Conservation (phyloP, 2,888 invertebrate species). For the Philereme transversata region DNA sequence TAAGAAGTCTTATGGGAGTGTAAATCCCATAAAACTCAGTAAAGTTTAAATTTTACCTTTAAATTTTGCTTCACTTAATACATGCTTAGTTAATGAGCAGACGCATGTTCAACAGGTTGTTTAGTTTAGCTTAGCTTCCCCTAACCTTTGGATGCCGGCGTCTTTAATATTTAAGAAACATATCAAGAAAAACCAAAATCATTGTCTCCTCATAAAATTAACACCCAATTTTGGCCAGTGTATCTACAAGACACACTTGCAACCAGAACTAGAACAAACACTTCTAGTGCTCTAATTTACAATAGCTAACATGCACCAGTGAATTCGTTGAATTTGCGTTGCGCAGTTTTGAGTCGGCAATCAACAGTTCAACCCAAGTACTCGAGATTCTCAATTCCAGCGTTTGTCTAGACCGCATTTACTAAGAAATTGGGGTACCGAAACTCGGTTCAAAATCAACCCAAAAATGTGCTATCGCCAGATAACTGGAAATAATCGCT, state of each 20-base stretch:
- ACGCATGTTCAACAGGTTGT: no score
- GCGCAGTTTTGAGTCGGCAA: conserved; percentile 40
- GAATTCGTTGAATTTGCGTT: conserved; percentile 25
- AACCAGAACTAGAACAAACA: conserved; percentile 16
- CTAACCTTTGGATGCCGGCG: no score
- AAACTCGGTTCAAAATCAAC: no score
- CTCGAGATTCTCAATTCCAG: conserved; percentile 35
- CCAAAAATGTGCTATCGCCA: no score
- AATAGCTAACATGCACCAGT: conserved; percentile 10
- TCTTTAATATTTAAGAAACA: no score
- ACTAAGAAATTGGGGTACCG: neutral
- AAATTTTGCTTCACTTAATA: no score
- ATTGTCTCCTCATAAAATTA: neutral
- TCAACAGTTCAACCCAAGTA: conserved; percentile 41
- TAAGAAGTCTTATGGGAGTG: no score
- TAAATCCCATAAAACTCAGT: no score
- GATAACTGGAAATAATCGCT: no score
- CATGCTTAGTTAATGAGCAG: no score
- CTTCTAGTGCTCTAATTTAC: conserved; percentile 5
- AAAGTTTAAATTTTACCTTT: no score
- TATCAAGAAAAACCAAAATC: neutral
- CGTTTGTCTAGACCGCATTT: conserved; percentile 38
- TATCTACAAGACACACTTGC: neutral
- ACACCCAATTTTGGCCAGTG: neutral
- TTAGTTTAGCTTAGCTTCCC: no score